Evolutionary conservation across 2,113 vertebrate species (phyloP).

Genomic region (Hirundichthys speculiger): DNA sequence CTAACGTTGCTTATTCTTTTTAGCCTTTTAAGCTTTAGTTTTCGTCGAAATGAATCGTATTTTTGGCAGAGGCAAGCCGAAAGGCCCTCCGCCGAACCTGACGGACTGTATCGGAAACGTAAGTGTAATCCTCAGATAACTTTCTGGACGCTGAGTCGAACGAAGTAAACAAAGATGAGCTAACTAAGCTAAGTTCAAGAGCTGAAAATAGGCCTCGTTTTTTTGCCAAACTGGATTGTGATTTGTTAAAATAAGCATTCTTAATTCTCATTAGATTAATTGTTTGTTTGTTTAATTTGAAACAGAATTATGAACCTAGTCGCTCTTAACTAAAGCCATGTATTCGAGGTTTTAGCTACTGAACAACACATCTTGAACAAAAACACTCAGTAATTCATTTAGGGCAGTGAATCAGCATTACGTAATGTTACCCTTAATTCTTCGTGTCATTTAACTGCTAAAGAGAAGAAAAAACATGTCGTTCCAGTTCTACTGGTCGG

Average conservation of each 20-base stretch:
- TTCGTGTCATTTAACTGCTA: background rate
- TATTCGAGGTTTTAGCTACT: too few relatives aligned
- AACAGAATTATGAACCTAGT: too few relatives aligned
- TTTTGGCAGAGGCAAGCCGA: constrained; percentile 90
- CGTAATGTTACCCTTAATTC: constrained; percentile 1
- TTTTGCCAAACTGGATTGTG: background rate
- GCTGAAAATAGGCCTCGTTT: background rate
- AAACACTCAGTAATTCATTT: background rate
- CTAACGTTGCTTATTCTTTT: background rate
- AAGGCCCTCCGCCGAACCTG: constrained; percentile 92
- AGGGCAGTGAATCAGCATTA: constrained; percentile 27
- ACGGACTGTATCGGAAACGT: constrained; percentile 95
- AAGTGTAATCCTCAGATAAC: constrained; percentile 56
- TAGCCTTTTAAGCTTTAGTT: background rate
- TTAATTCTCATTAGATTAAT: background rate
- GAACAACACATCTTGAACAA: too few relatives aligned
- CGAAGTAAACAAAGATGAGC: constrained; percentile 71
- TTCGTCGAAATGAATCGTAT: constrained; percentile 89
- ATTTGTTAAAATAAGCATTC: background rate
- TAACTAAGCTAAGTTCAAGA: constrained; percentile 31
- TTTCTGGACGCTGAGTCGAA: constrained; percentile 22
- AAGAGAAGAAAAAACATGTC: background rate
- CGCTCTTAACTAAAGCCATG: background rate
- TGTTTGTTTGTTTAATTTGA: too few relatives aligned
- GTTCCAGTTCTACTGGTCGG: constrained; percentile 38